Conservation (phyloP, 1,140 invertebrate genomes). For the Bombus superbus region DNA sequence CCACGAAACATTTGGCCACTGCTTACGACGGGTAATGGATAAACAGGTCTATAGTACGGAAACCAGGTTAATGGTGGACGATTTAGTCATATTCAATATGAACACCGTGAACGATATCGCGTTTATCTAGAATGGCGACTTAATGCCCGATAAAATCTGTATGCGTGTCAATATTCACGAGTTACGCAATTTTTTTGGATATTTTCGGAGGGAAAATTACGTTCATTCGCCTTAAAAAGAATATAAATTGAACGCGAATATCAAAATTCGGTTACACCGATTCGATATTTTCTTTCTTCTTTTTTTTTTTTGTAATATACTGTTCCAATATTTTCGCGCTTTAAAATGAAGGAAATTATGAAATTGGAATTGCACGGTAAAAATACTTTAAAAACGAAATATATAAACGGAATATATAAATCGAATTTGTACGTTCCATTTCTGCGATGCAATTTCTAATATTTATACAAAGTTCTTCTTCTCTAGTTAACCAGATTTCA, state of each 20-base stretch:
- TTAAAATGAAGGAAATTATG: too few relatives aligned
- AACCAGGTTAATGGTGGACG: slow-evolving; percentile 62
- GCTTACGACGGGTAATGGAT: slow-evolving; percentile 46
- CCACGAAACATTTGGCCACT: slow-evolving; percentile 25
- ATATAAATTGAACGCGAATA: not conserved
- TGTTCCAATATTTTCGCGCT: too few relatives aligned
- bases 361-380: too few relatives aligned
- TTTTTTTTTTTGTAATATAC: too few relatives aligned
- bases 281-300: too few relatives aligned
- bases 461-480: too few relatives aligned
- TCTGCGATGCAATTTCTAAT: too few relatives aligned
- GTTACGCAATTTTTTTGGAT: not conserved
- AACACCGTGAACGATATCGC: slow-evolving; percentile 15
- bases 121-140: slow-evolving; percentile 25
- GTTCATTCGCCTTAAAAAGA: not conserved
- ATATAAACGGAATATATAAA: too few relatives aligned
- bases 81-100: slow-evolving; percentile 45
- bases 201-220: not conserved
- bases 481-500: too few relatives aligned
- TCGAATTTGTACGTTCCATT: too few relatives aligned
- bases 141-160: slow-evolving; percentile 30
- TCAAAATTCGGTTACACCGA: too few relatives aligned
- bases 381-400: too few relatives aligned
- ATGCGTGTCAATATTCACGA: slow-evolving; percentile 4
- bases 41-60: slow-evolving; percentile 47